Percentiles rank a stretch among this genome's conserved stretches.
phyloP scores from a whole-genome alignment of 2,888 invertebrate species.

The Caenorhabditis sp. region DNA sequence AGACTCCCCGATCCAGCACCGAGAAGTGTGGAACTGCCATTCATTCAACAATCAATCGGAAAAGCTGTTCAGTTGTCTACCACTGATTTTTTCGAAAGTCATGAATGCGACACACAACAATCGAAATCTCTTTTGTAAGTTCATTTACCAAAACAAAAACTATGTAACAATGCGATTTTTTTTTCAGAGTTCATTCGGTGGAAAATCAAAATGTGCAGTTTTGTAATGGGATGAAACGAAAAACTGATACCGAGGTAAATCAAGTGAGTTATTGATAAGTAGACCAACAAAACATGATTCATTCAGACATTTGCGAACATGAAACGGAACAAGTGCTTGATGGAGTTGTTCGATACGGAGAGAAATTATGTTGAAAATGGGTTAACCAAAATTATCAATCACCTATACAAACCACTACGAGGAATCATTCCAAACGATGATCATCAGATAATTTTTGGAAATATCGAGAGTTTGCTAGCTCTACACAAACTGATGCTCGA shows the following conservation, averaged over 20 bases:
- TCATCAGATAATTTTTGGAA: constrained; percentile 83
- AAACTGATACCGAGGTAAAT: constrained; percentile 36
- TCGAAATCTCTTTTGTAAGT: no score
- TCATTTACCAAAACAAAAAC: no score
- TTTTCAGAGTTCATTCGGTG: constrained; percentile 23
- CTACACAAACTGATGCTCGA: constrained; percentile 47
- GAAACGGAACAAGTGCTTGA: constrained; percentile 83
- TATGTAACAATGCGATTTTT: no score
- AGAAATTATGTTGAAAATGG: constrained; percentile 90
- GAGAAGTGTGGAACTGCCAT: no score
- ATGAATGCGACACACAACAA: no score
- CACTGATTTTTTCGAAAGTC: no score
- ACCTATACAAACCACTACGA: constrained; percentile 75
- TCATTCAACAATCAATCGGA: no score
- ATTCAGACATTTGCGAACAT: constrained; percentile 21
- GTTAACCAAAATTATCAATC: constrained; percentile 75
- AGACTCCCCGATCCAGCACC: no score
- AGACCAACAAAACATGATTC: not conserved
- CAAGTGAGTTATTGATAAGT: constrained; percentile 26
- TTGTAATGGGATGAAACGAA: constrained; percentile 51
- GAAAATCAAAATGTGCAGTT: constrained; percentile 35
- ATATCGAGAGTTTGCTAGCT: constrained; percentile 77
- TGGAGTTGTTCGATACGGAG: constrained; percentile 93
- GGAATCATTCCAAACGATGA: constrained; percentile 81
- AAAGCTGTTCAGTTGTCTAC: no score